Evolutionary conservation across 2,797 vertebrate genomes (phyloP), one percentile per base, ranked within the genome.

Genomic region (Parauchenoglanis punctatus): DNA sequence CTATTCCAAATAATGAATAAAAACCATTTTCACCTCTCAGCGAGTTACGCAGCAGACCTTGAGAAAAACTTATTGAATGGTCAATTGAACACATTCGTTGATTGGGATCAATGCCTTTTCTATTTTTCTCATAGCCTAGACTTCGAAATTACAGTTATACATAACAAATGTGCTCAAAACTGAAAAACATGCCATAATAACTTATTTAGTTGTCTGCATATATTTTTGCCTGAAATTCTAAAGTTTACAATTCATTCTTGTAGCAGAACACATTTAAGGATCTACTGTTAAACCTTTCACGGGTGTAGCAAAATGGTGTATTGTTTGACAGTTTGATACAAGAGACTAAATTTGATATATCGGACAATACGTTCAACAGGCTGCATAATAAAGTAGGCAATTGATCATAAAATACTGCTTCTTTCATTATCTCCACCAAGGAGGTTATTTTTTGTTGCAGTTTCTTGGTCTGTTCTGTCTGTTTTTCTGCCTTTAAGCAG

Each of bases 11-110:
- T 46, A 46, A 81, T 63, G 7, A 46, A 44, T 61, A 46, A 63
- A 81, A 81, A n/a, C 13, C 13, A 15, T 46, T 63, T 81, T n/a
- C 23, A 63, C n/a, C 13, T 81, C 80, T 81, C 78, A 81, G 31
- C 8, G 23, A 46, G 58, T 63, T 61, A 63, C 25, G 20, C 35
- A 61, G 56, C 56, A 44, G 20, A 61, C 78, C 35, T 44, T 61
- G 31, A 61, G 35, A 44, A 59, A 5, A n/a, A 12, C 56, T 25
- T 25, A 81, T 5, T 61, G 54, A 81, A 61, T 81, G 31, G 56
- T 25, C 23, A 61, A 81, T 61, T 81, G 18, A 31, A 2, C 75
- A 31, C 49, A 77, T 77, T 61, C 56, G 44, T 17, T 81, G 31
- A 25, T 59, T 59, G 56, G 4, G 8, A 31, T 59, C 31, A 61